phyloP scores from a whole-genome alignment of 2,888 invertebrate species.

The Phengaris arion region DNA sequence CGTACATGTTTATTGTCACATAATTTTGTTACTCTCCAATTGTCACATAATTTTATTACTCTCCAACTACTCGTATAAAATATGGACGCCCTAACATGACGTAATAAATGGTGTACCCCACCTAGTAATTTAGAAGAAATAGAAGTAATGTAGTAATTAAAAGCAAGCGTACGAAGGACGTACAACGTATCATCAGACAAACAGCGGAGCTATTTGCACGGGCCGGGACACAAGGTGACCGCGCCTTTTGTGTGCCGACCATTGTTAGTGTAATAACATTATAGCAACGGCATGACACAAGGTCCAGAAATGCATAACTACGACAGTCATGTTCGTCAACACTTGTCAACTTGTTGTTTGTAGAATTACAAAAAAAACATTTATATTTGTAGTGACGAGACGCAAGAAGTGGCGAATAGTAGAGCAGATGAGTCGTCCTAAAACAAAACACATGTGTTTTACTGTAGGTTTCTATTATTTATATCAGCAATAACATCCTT shows the following conservation, averaged over 20 bases:
- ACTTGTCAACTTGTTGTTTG: background rate
- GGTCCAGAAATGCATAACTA: constrained; percentile 19
- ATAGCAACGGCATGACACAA: constrained; percentile 22
- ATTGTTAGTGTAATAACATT: constrained; percentile 24
- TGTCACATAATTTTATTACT: too few species aligned
- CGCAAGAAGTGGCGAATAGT: background rate
- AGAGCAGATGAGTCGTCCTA: constrained; percentile 9
- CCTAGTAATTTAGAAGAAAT: background rate
- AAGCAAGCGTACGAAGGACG: constrained; percentile 12
- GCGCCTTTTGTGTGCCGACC: constrained; percentile 42
- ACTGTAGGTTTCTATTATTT: background rate
- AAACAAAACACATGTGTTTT: background rate
- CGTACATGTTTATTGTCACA: too few species aligned
- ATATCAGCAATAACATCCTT: background rate
- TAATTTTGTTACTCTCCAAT: too few species aligned
- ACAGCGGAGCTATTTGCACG: constrained; percentile 49
- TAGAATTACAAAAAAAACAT: background rate
- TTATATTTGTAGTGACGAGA: background rate
- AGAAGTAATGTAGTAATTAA: constrained; percentile 9
- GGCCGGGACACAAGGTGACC: constrained; percentile 74
- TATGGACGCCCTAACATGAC: too few species aligned
- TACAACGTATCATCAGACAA: constrained; percentile 26
- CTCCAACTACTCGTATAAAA: too few species aligned
- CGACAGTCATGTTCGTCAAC: background rate
- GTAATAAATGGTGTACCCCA: background rate